phyloP scores from a whole-genome alignment of 2,113 vertebrate species.

The Thamnophis sirtalis region DNA sequence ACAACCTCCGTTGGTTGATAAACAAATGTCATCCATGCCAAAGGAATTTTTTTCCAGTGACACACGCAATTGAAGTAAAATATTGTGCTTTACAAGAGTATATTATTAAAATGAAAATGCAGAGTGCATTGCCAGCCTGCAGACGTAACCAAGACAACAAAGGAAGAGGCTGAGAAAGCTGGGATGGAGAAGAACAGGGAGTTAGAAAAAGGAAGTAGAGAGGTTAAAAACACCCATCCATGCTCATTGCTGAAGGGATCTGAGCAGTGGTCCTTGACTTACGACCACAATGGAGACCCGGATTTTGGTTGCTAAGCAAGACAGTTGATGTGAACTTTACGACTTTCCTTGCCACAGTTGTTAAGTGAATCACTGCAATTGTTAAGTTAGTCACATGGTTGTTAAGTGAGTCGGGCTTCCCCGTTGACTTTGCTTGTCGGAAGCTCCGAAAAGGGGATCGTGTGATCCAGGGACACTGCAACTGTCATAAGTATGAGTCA shows the following conservation, averaged over 20 bases:
- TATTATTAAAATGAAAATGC: slow-evolving; percentile 73
- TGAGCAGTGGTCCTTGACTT: neutral
- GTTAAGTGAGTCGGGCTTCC: neutral
- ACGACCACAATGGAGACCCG: neutral
- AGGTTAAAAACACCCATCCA: neutral
- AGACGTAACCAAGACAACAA: slow-evolving; percentile 78
- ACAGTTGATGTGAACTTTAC: neutral
- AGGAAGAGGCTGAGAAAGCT: slow-evolving; percentile 55
- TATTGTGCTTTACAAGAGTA: slow-evolving; percentile 68
- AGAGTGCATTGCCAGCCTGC: slow-evolving; percentile 60
- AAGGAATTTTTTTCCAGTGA: slow-evolving; percentile 69
- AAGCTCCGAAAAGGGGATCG: neutral
- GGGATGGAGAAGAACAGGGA: slow-evolving; percentile 33
- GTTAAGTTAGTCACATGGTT: neutral
- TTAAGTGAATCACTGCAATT: neutral
- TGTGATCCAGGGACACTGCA: neutral
- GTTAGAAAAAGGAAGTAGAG: slow-evolving; percentile 35
- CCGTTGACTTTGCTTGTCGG: neutral
- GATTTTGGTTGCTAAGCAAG: neutral
- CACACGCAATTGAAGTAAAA: slow-evolving; percentile 66
- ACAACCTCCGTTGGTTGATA: slow-evolving; percentile 55
- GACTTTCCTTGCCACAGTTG: neutral
- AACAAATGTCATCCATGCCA: slow-evolving; percentile 63
- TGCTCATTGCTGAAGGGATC: too few species aligned
- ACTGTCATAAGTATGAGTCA: neutral